Evolutionary conservation across 2,797 vertebrate species (phyloP).

Genomic region (Microtus obscurus): DNA sequence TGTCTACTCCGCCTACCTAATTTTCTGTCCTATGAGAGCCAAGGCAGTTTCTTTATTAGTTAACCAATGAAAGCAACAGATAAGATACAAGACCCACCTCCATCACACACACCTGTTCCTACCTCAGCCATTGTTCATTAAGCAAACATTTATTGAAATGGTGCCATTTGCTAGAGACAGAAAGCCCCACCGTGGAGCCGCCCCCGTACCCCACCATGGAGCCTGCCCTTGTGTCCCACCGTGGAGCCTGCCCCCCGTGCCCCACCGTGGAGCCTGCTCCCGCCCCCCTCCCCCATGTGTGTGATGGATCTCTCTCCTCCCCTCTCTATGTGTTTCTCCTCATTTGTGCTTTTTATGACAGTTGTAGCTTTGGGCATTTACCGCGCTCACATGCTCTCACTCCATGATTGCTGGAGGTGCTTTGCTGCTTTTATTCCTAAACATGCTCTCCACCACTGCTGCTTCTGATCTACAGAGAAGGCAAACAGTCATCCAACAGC

Average conservation of each 20-base stretch:
- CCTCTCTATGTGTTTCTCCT: not conserved
- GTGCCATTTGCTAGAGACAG: not conserved
- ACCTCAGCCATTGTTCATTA: not conserved
- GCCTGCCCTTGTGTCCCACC: too few species aligned
- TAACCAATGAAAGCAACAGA: too few species aligned
- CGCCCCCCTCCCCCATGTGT: too few species aligned
- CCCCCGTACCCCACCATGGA: too few species aligned
- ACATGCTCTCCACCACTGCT: not conserved
- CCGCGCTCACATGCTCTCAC: not conserved
- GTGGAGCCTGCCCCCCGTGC: too few species aligned
- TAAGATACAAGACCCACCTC: too few species aligned
- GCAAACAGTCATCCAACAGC: too few species aligned
- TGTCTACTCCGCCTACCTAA: too few species aligned
- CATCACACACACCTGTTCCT: rapidly evolving
- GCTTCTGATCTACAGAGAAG: not conserved
- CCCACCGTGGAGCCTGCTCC: too few species aligned
- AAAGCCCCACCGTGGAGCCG: not conserved
- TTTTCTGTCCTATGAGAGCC: too few species aligned
- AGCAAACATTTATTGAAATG: not conserved
- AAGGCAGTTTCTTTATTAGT: too few species aligned
- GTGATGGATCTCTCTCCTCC: rapidly evolving
- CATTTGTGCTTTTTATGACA: not conserved
- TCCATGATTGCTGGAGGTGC: not conserved
- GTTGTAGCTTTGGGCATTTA: not conserved
- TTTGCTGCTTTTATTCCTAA: not conserved